A percentile compares a stretch with the other conserved stretches of the same genome.
phyloP scores from a whole-genome alignment of 35 echinoderm and acorn worm species.

The Apostichopus parvimensis region DNA sequence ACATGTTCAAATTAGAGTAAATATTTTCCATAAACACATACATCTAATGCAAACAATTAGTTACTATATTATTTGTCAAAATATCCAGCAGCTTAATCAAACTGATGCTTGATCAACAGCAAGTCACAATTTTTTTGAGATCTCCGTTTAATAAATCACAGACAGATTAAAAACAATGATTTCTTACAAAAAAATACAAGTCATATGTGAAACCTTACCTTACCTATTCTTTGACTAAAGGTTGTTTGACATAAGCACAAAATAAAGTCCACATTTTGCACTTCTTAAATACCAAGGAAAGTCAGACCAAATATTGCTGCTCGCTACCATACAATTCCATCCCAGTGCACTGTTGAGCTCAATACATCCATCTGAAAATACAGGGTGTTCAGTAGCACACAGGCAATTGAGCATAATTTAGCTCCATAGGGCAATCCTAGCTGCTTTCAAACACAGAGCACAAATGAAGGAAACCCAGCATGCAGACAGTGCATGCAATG shows the following conservation, averaged over 20 bases:
- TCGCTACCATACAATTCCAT: constrained; percentile 8
- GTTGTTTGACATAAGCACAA: not conserved
- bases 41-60: not conserved
- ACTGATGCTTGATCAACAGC: not conserved
- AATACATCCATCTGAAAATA: constrained; percentile 7
- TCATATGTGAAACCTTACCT: not conserved
- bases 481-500: constrained; percentile 35
- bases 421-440: constrained; percentile 6
- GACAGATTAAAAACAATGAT: not conserved
- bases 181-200: too few species aligned
- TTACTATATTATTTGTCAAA: not conserved
- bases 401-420: constrained; percentile 38
- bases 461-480: constrained; percentile 1
- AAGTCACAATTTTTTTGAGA: not conserved
- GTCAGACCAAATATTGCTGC: not conserved
- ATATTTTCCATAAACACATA: not conserved
- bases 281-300: not conserved
- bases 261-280: not conserved
- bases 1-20: not conserved
- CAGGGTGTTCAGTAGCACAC: constrained; percentile 22
- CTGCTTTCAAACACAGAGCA: constrained; percentile 10
- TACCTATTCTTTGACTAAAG: not conserved
- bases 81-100: not conserved
- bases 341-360: not conserved
- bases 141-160: not conserved